These are phyloP conservation scores for Steatornis caripensis DNA, from an alignment of 2,113 vertebrate genomes.

Conservation along the genomic window DNA sequence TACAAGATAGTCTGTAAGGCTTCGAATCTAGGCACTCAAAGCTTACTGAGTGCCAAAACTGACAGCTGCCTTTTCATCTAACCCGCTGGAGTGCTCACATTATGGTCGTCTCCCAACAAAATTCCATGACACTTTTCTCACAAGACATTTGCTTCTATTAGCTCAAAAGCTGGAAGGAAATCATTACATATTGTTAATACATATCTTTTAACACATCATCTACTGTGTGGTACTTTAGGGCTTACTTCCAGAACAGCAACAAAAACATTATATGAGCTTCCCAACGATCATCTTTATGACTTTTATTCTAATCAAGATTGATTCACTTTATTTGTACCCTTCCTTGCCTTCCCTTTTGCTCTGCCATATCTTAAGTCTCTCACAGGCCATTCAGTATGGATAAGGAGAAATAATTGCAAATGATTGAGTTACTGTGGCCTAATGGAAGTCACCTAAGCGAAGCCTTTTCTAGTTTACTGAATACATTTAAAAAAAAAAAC, in stretches of 20 bases:
- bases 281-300: background rate
- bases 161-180: background rate
- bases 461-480: background rate
- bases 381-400: background rate
- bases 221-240: background rate
- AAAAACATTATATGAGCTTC: background rate
- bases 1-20: background rate
- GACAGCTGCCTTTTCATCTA: background rate
- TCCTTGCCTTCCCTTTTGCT: background rate
- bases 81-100: background rate
- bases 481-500: fast-evolving
- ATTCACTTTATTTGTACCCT: background rate
- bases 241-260: background rate
- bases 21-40: background rate
- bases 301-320: background rate
- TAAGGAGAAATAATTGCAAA: background rate
- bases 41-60: background rate
- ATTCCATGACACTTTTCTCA: background rate
- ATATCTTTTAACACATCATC: background rate
- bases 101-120: background rate
- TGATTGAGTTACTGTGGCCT: background rate
- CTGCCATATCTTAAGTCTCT: background rate
- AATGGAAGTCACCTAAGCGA: background rate
- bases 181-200: background rate
- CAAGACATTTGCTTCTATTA: background rate